phyloP scores from a whole-genome alignment of 2,888 invertebrate genomes.

The Lissonota sp. region DNA sequence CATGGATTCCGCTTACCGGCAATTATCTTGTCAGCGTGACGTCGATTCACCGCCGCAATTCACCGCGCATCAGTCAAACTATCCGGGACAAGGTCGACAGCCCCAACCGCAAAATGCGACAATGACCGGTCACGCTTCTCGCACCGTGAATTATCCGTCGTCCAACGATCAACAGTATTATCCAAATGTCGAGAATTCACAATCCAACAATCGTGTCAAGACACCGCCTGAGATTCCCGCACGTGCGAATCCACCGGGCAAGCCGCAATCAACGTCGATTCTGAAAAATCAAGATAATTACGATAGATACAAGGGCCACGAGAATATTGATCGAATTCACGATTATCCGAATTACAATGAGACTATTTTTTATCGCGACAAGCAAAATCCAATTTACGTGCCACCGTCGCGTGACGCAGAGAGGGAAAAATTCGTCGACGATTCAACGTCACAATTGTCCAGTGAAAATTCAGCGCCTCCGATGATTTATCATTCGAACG shows the following conservation, averaged over 20 bases:
- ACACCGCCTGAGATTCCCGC: slow-evolving; percentile 47
- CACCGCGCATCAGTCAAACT: slow-evolving; percentile 15
- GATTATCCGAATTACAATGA: slow-evolving; percentile 48
- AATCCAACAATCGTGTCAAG: slow-evolving; percentile 36
- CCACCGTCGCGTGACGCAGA: slow-evolving; percentile 48
- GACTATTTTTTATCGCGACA: slow-evolving; percentile 61
- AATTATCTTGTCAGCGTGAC: slow-evolving; percentile 60
- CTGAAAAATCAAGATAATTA: slow-evolving; percentile 43
- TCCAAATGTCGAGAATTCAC: slow-evolving; percentile 29
- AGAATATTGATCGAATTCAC: slow-evolving; percentile 38
- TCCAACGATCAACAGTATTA: slow-evolving; percentile 51
- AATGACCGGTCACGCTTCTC: slow-evolving; percentile 24
- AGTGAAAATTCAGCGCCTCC: background rate
- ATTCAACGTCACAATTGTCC: background rate
- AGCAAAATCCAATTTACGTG: slow-evolving; percentile 64
- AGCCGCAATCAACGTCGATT: slow-evolving; percentile 2
- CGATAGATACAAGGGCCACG: slow-evolving; percentile 46
- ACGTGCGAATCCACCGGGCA: slow-evolving; percentile 50
- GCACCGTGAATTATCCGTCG: slow-evolving; percentile 37
- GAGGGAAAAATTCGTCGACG: slow-evolving; percentile 35
- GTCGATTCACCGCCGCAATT: slow-evolving; percentile 28
- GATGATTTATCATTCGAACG: background rate
- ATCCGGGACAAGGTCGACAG: slow-evolving; percentile 51
- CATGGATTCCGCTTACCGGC: slow-evolving; percentile 13
- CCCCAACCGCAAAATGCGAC: slow-evolving; percentile 45